Base-by-base conservation (phyloP, 2,888 invertebrate species). In the Philaethria dido region DNA sequence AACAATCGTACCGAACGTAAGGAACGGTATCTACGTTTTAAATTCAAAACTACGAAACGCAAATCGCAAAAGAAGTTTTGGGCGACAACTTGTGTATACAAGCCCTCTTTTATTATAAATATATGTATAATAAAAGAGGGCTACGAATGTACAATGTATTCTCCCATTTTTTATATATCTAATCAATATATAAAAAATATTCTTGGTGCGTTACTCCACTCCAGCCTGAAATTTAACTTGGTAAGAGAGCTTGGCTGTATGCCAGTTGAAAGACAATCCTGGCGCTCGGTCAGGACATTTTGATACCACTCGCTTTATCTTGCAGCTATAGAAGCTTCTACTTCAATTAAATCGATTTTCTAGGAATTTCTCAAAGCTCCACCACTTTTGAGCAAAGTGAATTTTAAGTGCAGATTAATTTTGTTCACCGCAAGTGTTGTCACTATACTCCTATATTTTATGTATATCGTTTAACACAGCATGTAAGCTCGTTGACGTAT, bases 241-340 rank as follows among this genome's bases (percentile, higher is more conserved):
- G 64, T 64, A 60, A 52, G 44, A 50, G 75, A 78, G 77, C 77
- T 80, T 91, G 90, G 90, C 88, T 47, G 69, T 66, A 25, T 70
- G 88, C 90, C 91, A 91, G 82, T 73, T 80, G 84, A 82, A 83
- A 84, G 81, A 81, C 80, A 83, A 85, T 88, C 80, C 86, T 87
- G 87, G 86, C 85, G 80, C 82, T 70, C 77, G 81, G 77, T 84
- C 86, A 81, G 85, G 83, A 82, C 83, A 82, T 84, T 86, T 82
- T 83, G 87, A 86, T 85, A 84, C 78, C 74, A 79, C 78, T 76
- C 74, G 80, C 77, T 82, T 81, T 86, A 85, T 83, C 75, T 72
- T 63, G 70, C 60, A 67, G 69, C 69, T 69, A 63, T 67, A 69
- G 68, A 63, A 64, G 70, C 66, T 66, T 72, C 69, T 65, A 70